Conservation (phyloP, 2,888 invertebrate genomes). For the Temnothorax rugatulus region DNA sequence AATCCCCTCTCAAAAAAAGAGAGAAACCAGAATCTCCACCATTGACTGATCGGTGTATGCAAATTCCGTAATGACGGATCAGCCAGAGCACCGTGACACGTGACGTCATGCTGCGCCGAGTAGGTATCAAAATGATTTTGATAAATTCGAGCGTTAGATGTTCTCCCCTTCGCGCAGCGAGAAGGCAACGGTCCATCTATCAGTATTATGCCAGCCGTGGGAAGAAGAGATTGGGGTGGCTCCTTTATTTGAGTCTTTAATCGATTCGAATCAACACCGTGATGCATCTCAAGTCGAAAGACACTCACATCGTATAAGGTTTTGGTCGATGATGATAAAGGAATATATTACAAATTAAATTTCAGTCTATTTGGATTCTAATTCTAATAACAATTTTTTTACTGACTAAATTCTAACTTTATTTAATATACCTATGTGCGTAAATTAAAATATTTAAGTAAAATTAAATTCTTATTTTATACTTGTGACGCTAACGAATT, state of each 20-base stretch:
- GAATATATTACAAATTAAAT: background rate
- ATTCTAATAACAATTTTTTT: background rate
- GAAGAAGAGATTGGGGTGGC: conserved; percentile 69
- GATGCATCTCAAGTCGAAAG: conserved; percentile 33
- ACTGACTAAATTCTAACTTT: background rate
- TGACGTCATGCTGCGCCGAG: conserved; percentile 82
- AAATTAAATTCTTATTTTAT: background rate
- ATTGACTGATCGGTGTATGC: conserved; percentile 83
- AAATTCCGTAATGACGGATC: conserved; percentile 84
- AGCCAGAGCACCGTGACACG: conserved; percentile 74
- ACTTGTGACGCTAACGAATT: background rate
- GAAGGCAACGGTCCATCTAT: conserved; percentile 80
- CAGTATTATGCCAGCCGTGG: conserved; percentile 81
- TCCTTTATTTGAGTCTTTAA: conserved; percentile 69
- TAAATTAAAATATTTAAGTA: background rate
- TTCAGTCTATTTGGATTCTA: background rate
- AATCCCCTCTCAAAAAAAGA: conserved; percentile 66
- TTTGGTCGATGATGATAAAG: background rate
- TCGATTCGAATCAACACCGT: conserved; percentile 69
- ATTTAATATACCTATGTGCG: background rate
- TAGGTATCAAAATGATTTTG: conserved; percentile 80
- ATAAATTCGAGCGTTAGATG: conserved; percentile 80
- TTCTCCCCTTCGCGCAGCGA: conserved; percentile 65
- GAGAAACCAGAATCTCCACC: conserved; percentile 67
- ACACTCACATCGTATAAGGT: background rate